Base-by-base conservation (phyloP, 2,113 vertebrate genomes). In the Enhydra lutris region DNA sequence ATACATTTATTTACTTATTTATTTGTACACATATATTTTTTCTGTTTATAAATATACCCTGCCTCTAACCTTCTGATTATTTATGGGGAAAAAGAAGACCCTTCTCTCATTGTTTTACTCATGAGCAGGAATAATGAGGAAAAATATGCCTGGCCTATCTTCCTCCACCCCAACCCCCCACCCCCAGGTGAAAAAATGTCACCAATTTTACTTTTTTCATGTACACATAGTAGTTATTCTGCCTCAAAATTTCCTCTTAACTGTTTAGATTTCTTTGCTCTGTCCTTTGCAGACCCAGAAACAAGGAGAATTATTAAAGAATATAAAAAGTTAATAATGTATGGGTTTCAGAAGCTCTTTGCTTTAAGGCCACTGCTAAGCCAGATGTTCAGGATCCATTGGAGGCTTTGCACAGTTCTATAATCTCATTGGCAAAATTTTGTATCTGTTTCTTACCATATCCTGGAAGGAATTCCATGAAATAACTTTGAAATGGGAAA, bases 361-460 rank as follows among this genome's bases (percentile, higher is more conserved):
- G 89, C 23, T 76, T 87, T 50, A 57, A 91, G 36, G 14, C 52
- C 36, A 78, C 17, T 82, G 36, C 21, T 81, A 84, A 90, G 13
- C 57, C 71, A 89, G 84, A 89, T 97, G 45, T 61, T 34, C 88
- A 15, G 26, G 88, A 2, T 17, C 50, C 23, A 47, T 67, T 17
- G 81, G 57, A 89, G 50, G 3, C 4, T 93, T 95, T 81, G 55
- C 65, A 74, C 55, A 81, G 7, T 50, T 57, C 69, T 91, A 10
- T 65, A 89, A 89, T 73, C 31, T 21, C 52, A 73, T 11, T 85
- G 71, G 42, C 39, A 89, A 65, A 57, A 2, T 50, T 95, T 95
- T 96, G 50, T 59, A 42, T 88, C 45, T 93, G 18, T 82, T 86
- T 31, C 57, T 95, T 97, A 87, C 95, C 80, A 95, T 42, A 89